Percentiles rank a stretch among this genome's conserved stretches.
phyloP scores from a whole-genome alignment of 2,113 vertebrate genomes.

The Motacilla alba region DNA sequence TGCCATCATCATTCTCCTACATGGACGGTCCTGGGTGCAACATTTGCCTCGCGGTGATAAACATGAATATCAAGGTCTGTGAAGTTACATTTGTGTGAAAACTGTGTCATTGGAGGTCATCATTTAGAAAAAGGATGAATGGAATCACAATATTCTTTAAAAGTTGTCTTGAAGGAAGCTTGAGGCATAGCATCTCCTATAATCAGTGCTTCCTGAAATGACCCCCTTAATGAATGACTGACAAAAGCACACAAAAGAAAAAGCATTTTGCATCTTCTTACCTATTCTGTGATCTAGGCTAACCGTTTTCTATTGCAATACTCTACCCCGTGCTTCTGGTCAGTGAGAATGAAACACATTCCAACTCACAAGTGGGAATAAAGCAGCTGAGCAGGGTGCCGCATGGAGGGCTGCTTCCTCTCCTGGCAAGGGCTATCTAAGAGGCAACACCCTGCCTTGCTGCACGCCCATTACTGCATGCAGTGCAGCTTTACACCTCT shows the following conservation, averaged over 20 bases:
- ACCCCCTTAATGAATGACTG: background rate
- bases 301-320: background rate
- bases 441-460: background rate
- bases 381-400: background rate
- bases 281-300: background rate
- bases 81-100: background rate
- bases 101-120: background rate
- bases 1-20: background rate
- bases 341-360: background rate
- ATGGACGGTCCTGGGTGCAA: background rate
- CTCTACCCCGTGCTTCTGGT: background rate
- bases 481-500: background rate
- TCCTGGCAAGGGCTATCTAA: background rate
- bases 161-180: background rate
- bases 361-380: fast-evolving
- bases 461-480: fast-evolving
- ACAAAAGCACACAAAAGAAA: background rate
- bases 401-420: background rate
- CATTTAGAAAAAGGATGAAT: background rate
- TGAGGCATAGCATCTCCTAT: background rate
- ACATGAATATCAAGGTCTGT: background rate
- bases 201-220: background rate
- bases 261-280: background rate
- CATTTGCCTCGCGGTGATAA: fast-evolving
- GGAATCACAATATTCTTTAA: background rate